Evolutionary conservation across 53 echinoderm and acorn worm genomes (phyloP).

Genomic region (Zoroaster sp.): DNA sequence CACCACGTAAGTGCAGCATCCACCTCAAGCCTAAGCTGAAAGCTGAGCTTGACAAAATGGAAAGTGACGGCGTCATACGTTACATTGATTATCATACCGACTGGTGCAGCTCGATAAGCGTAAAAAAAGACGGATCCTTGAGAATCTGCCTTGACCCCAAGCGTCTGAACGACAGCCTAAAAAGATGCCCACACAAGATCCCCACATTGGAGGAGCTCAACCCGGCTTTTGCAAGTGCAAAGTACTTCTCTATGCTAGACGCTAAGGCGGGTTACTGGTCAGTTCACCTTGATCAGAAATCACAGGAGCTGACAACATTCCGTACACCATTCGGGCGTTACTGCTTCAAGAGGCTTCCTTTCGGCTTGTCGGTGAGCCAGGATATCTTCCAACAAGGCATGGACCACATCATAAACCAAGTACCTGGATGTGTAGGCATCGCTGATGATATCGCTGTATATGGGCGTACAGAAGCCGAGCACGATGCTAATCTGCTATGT

Average conservation of each 20-base stretch:
- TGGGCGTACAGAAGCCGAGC: slow-evolving; percentile 41
- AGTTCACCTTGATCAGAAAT: slow-evolving; percentile 44
- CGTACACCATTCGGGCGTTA: slow-evolving; percentile 65
- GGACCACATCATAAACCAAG: slow-evolving; percentile 44
- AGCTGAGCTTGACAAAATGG: too few relatives aligned
- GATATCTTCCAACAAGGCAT: slow-evolving; percentile 70
- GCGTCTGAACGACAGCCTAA: too few relatives aligned
- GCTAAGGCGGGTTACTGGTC: slow-evolving; percentile 71
- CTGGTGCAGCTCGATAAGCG: slow-evolving; percentile 56
- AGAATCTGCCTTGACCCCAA: slow-evolving; percentile 38
- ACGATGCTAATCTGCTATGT: slow-evolving; percentile 24
- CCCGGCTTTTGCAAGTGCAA: too few relatives aligned
- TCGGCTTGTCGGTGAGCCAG: slow-evolving; percentile 69
- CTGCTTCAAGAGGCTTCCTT: slow-evolving; percentile 65
- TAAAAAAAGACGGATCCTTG: slow-evolving; percentile 57
- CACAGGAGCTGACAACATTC: slow-evolving; percentile 67
- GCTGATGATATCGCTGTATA: slow-evolving; percentile 42
- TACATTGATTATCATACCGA: slow-evolving; percentile 52
- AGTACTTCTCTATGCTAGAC: too few relatives aligned
- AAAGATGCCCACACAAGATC: too few relatives aligned
- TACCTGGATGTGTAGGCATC: slow-evolving; percentile 63
- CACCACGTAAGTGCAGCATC: too few relatives aligned
- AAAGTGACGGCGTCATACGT: slow-evolving; percentile 45
- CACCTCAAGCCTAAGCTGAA: too few relatives aligned
- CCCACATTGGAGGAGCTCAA: too few relatives aligned